Evolutionary conservation across 2,888 invertebrate genomes (phyloP).

Genomic region (Eudemis profundana): DNA sequence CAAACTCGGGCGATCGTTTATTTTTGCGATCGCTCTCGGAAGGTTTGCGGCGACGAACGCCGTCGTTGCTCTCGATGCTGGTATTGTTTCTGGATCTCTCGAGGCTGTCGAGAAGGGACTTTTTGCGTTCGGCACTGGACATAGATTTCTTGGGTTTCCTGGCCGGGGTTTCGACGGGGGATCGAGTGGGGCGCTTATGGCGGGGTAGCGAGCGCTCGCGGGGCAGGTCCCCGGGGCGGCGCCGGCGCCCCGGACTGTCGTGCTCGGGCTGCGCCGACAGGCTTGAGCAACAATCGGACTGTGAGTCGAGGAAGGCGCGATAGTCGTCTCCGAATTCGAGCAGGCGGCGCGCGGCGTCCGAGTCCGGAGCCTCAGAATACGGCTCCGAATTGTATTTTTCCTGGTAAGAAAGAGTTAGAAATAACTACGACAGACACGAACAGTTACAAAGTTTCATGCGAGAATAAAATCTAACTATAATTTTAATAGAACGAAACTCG

Average conservation of each 20-base stretch:
- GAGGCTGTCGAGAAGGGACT: conserved; percentile 76
- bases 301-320: conserved; percentile 94
- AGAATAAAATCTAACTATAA: background rate
- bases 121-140: conserved; percentile 82
- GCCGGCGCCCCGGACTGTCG: conserved; percentile 68
- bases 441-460: background rate
- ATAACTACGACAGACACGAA: conserved; percentile 33
- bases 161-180: conserved; percentile 72
- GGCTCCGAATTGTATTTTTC: conserved; percentile 96
- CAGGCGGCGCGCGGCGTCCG: conserved; percentile 92
- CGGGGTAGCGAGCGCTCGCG: conserved; percentile 71
- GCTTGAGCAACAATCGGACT: conserved; percentile 94
- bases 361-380: conserved; percentile 94
- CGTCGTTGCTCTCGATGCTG: conserved; percentile 79
- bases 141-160: conserved; percentile 81
- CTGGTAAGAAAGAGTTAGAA: conserved; percentile 75
- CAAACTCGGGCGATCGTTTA: conserved; percentile 79
- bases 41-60: conserved; percentile 70
- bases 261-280: conserved; percentile 87
- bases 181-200: conserved; percentile 72
- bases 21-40: conserved; percentile 73
- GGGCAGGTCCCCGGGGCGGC: conserved; percentile 77
- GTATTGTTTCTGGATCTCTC: conserved; percentile 80
- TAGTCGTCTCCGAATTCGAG: conserved; percentile 96
- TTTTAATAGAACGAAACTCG: background rate